Evolutionary conservation across 1,140 invertebrate genomes (phyloP), one percentile per base, ranked within the genome.

Genomic region (Papilio polytes): DNA sequence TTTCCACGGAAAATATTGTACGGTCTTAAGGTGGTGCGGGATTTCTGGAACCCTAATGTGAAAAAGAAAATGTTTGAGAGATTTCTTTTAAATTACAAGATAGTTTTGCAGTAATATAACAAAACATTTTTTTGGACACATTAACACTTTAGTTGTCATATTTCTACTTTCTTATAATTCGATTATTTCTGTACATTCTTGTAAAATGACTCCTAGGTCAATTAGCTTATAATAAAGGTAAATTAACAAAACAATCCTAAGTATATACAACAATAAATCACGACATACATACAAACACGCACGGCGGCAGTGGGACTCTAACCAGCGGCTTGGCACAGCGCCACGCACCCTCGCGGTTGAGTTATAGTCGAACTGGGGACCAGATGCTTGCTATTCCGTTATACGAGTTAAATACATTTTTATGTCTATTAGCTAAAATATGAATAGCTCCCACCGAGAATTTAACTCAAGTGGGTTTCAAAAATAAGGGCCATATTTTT

Each of bases 271-370:
- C 7, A 72, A 84, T 86, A 86, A 88, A 88, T 86, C 87, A 86
- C 77, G 63, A 81, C 56, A 82, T 53, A 80, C 81, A 82, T 73
- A 80, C 84, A 81, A 81, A 84, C 86, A 85, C 82, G 79, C 72
- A 81, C 84, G 84, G 83, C 85, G 78, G 74, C 81, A 81, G 82
- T 18, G 18, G 73, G 73, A 74, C 44, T 41, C 31, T 41, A 41
- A 74, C 73, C 41, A 74, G 15, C 41, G 73, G 51, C 79, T 87
- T 89, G 88, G 88, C 88, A 86, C 15, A 22, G 77, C 76, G 88
- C 88, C 88, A 86, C 82, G 85, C 82, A 84, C 83, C 81, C 81
- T 76, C 78, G 83, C 82, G 82, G 82, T 83, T 80, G 80, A 82
- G 83, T 74, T 74, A 74, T 46, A 22, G 41, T 74, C 44, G 41